Conservation (phyloP, 2,888 invertebrate species). For the Xestoiulus laeticollis region DNA sequence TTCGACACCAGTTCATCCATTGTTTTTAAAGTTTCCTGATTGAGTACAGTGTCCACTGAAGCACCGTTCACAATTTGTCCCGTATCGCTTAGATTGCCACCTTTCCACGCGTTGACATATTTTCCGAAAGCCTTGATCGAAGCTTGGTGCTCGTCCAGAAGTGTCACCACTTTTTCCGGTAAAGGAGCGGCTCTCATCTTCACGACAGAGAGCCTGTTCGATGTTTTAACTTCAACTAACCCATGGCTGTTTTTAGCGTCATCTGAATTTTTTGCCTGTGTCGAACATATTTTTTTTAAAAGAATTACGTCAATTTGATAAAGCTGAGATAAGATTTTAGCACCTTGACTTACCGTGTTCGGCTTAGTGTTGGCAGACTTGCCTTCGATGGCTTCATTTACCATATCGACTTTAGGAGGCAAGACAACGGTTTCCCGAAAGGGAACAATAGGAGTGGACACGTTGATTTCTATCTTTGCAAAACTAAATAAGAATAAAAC, state of each 20-base stretch:
- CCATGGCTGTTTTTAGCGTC: conserved; percentile 22
- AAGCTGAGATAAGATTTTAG: not conserved
- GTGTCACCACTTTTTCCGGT: conserved; percentile 74
- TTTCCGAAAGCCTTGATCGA: conserved; percentile 75
- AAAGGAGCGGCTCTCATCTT: conserved; percentile 81
- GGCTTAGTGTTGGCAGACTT: conserved; percentile 61
- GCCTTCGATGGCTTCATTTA: conserved; percentile 79
- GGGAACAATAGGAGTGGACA: conserved; percentile 95
- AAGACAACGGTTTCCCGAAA: conserved; percentile 92
- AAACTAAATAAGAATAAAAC: conserved; percentile 68
- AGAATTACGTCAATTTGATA: too few relatives aligned
- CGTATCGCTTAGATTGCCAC: not conserved
- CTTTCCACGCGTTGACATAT: conserved; percentile 63
- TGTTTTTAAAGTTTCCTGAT: conserved; percentile 55
- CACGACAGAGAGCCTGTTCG: conserved; percentile 77
- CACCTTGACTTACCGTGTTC: not conserved
- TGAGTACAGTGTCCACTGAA: not conserved
- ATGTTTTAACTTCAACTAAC: conserved; percentile 69
- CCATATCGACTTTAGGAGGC: conserved; percentile 82
- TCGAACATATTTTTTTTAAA: not conserved
- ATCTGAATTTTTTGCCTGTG: conserved; percentile 1
- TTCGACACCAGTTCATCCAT: conserved; percentile 68
- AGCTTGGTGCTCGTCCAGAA: conserved; percentile 77
- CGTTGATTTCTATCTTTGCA: conserved; percentile 85
- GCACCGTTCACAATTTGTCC: not conserved